Evolutionary conservation across 2,797 vertebrate species (phyloP).

Genomic region (Leptodactylus fallax): DNA sequence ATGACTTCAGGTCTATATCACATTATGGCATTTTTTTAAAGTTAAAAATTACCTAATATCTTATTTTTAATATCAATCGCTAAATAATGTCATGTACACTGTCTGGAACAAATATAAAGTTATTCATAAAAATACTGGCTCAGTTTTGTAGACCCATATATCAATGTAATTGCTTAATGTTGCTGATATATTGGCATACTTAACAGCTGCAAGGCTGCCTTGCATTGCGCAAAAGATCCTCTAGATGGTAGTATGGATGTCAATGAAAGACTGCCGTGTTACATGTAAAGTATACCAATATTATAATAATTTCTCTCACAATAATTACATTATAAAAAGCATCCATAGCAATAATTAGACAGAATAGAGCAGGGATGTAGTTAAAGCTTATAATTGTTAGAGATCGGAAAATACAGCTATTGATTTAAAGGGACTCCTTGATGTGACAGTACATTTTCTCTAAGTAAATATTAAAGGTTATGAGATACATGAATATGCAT

Average conservation of each 20-base stretch:
- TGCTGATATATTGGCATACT: neutral
- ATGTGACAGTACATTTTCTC: neutral
- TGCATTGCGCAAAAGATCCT: constrained; percentile 30
- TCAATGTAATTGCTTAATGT: constrained; percentile 28
- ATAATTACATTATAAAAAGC: constrained; percentile 1
- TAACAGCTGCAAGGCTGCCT: neutral
- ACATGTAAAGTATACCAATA: neutral
- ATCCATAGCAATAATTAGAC: neutral
- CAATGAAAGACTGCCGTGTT: neutral
- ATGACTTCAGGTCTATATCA: neutral
- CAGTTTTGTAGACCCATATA: neutral
- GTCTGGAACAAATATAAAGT: constrained; percentile 7
- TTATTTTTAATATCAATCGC: neutral
- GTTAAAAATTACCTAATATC: constrained; percentile 16
- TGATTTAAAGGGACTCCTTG: constrained; percentile 1
- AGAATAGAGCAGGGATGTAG: neutral
- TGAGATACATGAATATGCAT: constrained; percentile 18
- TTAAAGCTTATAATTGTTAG: neutral
- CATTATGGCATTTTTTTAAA: neutral
- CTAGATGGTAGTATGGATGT: constrained; percentile 54
- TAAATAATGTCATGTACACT: constrained; percentile 18
- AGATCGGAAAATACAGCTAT: constrained; percentile 9
- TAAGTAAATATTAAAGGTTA: constrained; percentile 12
- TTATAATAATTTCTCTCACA: neutral
- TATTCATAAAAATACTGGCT: constrained; percentile 9